Evolutionary conservation across 2,113 vertebrate species (phyloP).

Genomic region (Protobothrops mucrosquamatus): DNA sequence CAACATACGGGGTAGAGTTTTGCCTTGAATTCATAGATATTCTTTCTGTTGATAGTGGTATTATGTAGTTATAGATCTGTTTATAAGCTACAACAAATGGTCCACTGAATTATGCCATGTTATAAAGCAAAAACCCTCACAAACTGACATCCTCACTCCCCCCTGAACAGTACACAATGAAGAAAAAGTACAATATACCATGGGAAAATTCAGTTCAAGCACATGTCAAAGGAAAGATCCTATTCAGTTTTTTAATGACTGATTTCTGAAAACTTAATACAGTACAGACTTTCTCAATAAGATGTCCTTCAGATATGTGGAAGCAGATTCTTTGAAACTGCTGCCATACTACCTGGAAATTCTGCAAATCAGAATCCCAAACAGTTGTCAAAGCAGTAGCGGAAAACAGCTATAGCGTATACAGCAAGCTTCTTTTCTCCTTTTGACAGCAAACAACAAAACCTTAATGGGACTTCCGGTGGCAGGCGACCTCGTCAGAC

Average conservation of each 20-base stretch:
- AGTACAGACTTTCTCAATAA: background rate
- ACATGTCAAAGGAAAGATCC: background rate
- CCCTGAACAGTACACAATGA: background rate
- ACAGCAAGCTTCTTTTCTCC: background rate
- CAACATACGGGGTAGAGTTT: background rate
- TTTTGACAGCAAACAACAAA: background rate
- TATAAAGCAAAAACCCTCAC: background rate
- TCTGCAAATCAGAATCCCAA: background rate
- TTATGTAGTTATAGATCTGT: background rate
- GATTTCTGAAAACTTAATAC: background rate
- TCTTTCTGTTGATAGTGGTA: fast-evolving
- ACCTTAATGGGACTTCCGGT: too few relatives aligned
- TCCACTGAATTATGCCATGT: background rate
- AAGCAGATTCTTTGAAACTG: background rate
- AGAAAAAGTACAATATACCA: background rate
- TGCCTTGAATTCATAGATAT: background rate
- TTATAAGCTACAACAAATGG: background rate
- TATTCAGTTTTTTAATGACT: background rate
- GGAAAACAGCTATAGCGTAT: background rate
- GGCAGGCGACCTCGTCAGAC: too few relatives aligned
- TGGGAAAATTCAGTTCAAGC: background rate
- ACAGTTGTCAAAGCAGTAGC: background rate
- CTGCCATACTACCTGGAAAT: background rate
- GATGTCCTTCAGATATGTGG: background rate
- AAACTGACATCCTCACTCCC: background rate